Base-by-base conservation (phyloP, 2,113 vertebrate species). In the Ctenomys sociabilis region DNA sequence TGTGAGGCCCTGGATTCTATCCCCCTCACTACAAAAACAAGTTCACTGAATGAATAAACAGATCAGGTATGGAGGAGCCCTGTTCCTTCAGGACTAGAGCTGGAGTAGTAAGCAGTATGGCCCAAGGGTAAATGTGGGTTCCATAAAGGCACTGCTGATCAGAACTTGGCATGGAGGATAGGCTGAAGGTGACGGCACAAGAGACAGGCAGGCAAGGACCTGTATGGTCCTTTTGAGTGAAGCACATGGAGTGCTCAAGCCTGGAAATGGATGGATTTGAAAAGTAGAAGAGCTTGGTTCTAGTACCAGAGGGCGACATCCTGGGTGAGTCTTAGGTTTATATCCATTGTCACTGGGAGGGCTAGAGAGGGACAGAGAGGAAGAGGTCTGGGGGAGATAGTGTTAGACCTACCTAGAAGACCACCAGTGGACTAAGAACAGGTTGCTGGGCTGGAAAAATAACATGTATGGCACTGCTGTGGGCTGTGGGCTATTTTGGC, bases 21-120 rank as follows among this genome's bases (percentile, higher is more conserved):
- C 24, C 78, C 19, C 4, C 43, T 52, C 24, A 63, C 35, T 32
- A 32, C 63, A 75, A 85, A 64, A 80, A 35, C 16, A 8, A 72
- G n/a, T 16, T 35, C n/a, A 61, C 37, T 30, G 28, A 86, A 82
- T 91, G 63, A 85, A 13, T 49, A 37, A 95, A 57, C 4, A 54
- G 83, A 49, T 64, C 66, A 43, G 19, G 28, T 77, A 9, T 68
- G 57, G 40, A 28, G 21, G 37, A 85, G 61, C 43, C 32, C 63
- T 35, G 61, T n/a, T 85, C 43, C 88, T 94, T 40, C 40, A 78
- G 59, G 66, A 96, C 84, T 43, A 35, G 75, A 95, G 63, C 52
- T 81, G 7, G 49, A n/a, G 24, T 59, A 68, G 59, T 77, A 16
- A 84, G 49, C 49, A 43, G 7, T 59, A 1, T 45, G 54, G 72